Conservation (phyloP, 2,888 invertebrate species). For the Scaptomyza polygonia region DNA sequence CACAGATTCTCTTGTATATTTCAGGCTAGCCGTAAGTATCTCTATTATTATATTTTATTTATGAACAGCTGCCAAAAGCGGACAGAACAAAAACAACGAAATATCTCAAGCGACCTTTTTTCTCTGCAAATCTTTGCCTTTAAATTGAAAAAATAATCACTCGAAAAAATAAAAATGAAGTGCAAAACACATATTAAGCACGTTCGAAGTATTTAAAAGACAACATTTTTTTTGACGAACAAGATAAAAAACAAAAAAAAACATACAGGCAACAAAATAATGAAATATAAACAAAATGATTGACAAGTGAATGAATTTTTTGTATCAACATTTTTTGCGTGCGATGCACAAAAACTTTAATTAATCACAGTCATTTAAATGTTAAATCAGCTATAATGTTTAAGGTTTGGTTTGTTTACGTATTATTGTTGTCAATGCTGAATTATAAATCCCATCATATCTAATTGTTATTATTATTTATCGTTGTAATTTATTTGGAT, state of each 20-base stretch:
- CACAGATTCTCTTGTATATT: slow-evolving; percentile 25
- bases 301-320: slow-evolving; percentile 24
- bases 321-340: slow-evolving; percentile 6
- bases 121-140: slow-evolving; percentile 43
- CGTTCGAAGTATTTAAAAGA: slow-evolving; percentile 51
- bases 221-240: slow-evolving; percentile 35
- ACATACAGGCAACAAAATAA: slow-evolving; percentile 4
- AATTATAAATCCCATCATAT: background rate
- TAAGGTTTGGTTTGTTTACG: background rate
- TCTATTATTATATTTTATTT: slow-evolving; percentile 20
- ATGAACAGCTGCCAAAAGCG: slow-evolving; percentile 30
- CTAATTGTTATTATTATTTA: background rate
- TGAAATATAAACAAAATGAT: slow-evolving; percentile 19
- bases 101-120: slow-evolving; percentile 22
- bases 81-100: slow-evolving; percentile 18
- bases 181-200: slow-evolving; percentile 59
- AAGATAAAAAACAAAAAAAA: slow-evolving; percentile 19
- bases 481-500: background rate
- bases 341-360: slow-evolving; percentile 19
- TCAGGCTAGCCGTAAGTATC: slow-evolving; percentile 13
- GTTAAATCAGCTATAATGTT: background rate
- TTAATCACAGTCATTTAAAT: slow-evolving; percentile 12
- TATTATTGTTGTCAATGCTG: no score
- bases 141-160: slow-evolving; percentile 55
- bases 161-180: slow-evolving; percentile 33